phyloP scores from a whole-genome alignment of 2,797 vertebrate species.

The Cynopterus sphinx region DNA sequence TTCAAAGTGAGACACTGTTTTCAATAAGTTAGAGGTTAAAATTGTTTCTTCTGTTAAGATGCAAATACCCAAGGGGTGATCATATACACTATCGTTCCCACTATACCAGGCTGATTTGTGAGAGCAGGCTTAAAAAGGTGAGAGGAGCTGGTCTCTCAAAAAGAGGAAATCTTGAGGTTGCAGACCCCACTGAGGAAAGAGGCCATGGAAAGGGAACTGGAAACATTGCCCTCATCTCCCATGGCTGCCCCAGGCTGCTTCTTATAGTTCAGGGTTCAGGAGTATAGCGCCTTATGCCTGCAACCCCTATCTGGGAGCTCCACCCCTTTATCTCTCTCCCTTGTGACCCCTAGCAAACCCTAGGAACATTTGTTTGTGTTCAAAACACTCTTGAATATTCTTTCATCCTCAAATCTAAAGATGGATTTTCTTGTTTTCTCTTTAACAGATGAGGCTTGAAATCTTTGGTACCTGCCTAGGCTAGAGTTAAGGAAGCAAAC shows the following conservation, averaged over 20 bases:
- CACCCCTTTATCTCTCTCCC: not conserved
- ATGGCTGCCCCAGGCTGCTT: not conserved
- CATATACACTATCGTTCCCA: not conserved
- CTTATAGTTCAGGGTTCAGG: not conserved
- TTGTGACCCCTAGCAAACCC: not conserved
- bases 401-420: not conserved
- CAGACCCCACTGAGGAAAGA: not conserved
- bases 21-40: not conserved
- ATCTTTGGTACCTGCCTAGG: not conserved
- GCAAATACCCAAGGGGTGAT: not conserved
- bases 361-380: not conserved
- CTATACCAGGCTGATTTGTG: not conserved
- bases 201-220: not conserved
- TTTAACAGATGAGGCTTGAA: not conserved
- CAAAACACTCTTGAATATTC: not conserved
- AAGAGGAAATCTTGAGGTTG: not conserved
- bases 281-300: not conserved
- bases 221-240: not conserved
- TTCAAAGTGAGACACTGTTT: not conserved
- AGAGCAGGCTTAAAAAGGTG: not conserved
- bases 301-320: accelerated
- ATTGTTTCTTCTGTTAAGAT: not conserved
- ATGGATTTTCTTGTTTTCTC: not conserved
- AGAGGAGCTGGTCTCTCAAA: not conserved
- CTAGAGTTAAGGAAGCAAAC: not conserved